These are phyloP conservation scores for Elgonia sp. DNA, from an alignment of 2,888 invertebrate genomes.

Conservation along the genomic window DNA sequence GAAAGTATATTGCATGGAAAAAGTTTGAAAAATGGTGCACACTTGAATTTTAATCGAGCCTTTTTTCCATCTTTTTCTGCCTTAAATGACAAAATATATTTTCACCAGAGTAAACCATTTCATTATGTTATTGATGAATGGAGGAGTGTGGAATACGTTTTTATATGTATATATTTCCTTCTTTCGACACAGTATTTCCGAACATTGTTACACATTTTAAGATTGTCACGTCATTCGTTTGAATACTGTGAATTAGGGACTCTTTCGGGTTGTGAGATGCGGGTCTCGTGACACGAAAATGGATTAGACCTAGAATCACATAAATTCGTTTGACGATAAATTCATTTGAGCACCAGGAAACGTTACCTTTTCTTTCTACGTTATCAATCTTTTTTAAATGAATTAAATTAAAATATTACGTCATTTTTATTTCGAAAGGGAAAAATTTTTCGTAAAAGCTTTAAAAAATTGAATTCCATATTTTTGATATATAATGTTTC, in stretches of 20 bases:
- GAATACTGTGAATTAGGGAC: slow-evolving; percentile 13
- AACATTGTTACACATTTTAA: slow-evolving; percentile 33
- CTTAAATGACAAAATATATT: slow-evolving; percentile 31
- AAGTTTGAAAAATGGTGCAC: slow-evolving; percentile 19
- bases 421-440: no score
- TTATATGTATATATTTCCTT: slow-evolving; percentile 61
- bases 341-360: not conserved
- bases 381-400: not conserved
- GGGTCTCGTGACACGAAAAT: not conserved
- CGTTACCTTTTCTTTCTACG: not conserved
- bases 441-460: no score
- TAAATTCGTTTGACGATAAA: no score
- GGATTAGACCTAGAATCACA: not conserved
- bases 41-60: not conserved
- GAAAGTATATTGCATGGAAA: slow-evolving; percentile 31
- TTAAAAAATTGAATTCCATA: no score
- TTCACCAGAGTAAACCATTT: slow-evolving; percentile 33
- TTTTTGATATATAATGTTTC: no score
- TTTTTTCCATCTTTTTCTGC: slow-evolving; percentile 14
- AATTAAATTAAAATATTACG: not conserved
- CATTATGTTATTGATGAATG: slow-evolving; percentile 49
- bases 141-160: slow-evolving; percentile 56
- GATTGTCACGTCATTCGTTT: slow-evolving; percentile 44
- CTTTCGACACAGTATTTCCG: slow-evolving; percentile 39
- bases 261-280: slow-evolving; percentile 4